A percentile compares a stretch with the other conserved stretches of the same genome.
These are phyloP conservation scores for Tursiops truncatus DNA, from an alignment of 2,113 vertebrate species.

Conservation along the genomic window DNA sequence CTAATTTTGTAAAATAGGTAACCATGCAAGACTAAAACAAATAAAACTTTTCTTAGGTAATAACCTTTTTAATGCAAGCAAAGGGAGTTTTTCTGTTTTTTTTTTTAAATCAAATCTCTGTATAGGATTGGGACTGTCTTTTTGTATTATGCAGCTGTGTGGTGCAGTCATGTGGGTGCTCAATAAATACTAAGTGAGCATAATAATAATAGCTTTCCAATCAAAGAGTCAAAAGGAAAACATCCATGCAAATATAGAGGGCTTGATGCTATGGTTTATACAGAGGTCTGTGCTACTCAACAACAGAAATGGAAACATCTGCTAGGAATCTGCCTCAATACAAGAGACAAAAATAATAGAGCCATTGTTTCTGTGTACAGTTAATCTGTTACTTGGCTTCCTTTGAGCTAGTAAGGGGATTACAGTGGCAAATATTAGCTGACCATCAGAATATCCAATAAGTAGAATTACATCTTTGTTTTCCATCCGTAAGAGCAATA, in stretches of 20 bases:
- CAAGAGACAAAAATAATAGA: constrained; percentile 40
- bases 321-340: constrained; percentile 12
- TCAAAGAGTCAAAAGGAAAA: constrained; percentile 54
- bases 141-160: background rate
- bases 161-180: constrained; percentile 5
- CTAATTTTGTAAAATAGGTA: constrained; percentile 68
- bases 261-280: background rate
- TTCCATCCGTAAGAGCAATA: background rate
- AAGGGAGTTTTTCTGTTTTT: constrained; percentile 33
- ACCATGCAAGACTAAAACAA: constrained; percentile 60
- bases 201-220: constrained; percentile 53
- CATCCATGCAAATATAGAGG: constrained; percentile 5
- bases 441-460: constrained; percentile 39
- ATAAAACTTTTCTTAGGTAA: constrained; percentile 68
- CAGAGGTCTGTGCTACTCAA: constrained; percentile 22
- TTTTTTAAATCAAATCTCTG: constrained; percentile 24
- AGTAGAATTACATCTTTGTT: background rate
- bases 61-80: constrained; percentile 55
- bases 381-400: constrained; percentile 12
- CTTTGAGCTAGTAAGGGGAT: background rate
- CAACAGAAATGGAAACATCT: constrained; percentile 57
- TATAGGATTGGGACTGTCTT: background rate
- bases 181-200: constrained; percentile 59
- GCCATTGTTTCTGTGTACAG: constrained; percentile 22
- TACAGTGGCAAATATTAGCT: constrained; percentile 42